A percentile compares a stretch with the other conserved stretches of the same genome.
Evolutionary conservation across 2,888 invertebrate genomes (phyloP).

Genomic region (Hypsopygia costalis): DNA sequence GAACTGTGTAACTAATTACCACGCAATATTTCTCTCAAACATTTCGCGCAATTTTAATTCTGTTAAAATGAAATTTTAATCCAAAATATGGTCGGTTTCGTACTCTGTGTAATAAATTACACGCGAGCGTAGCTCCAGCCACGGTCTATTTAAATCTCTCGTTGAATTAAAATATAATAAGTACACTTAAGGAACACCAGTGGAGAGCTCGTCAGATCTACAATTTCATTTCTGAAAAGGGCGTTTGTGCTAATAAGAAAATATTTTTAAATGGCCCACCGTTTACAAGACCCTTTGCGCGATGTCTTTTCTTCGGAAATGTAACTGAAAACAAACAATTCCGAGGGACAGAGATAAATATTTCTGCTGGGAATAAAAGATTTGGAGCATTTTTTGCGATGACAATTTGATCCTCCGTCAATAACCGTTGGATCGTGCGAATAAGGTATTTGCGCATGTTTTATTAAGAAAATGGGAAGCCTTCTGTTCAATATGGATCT

Average conservation of each 20-base stretch:
- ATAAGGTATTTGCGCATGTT: constrained; percentile 3
- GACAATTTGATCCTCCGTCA: constrained; percentile 1
- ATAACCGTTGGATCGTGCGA: constrained; percentile 4
- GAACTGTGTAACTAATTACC: not conserved
- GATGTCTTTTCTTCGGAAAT: constrained; percentile 16
- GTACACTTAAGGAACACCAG: constrained; percentile 34
- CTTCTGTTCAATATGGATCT: no score
- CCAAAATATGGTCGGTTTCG: not conserved
- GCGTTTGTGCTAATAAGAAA: constrained; percentile 28
- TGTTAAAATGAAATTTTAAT: not conserved
- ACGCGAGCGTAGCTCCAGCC: constrained; percentile 5
- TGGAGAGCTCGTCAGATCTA: constrained; percentile 28
- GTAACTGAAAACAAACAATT: constrained; percentile 24
- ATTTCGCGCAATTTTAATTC: not conserved
- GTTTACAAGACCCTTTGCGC: constrained; percentile 17
- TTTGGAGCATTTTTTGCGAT: constrained; percentile 2
- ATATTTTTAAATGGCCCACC: constrained; percentile 33
- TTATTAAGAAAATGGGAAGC: not conserved
- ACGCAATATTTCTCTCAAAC: not conserved
- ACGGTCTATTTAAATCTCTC: constrained; percentile 21
- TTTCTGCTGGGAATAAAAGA: constrained; percentile 10
- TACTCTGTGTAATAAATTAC: not conserved
- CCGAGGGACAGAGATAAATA: constrained; percentile 13
- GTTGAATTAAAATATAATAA: constrained; percentile 39
- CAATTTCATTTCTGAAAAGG: constrained; percentile 37